Evolutionary conservation across 2,888 invertebrate genomes (phyloP).

Genomic region (Meandrusa payeni): DNA sequence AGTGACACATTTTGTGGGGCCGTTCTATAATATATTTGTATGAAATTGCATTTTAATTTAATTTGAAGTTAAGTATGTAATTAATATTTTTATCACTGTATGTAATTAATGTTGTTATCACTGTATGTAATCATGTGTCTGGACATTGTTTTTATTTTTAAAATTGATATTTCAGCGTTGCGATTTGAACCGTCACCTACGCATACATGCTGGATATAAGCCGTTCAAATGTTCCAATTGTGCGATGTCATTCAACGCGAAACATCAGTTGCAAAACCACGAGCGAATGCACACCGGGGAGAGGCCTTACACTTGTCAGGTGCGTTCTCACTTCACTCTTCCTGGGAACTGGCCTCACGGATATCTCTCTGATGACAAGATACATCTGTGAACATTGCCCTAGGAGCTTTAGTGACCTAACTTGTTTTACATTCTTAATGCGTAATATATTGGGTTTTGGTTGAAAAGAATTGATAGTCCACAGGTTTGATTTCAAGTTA

Average conservation of each 20-base stretch:
- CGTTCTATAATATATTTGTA: too few species aligned
- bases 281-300: constrained; percentile 78
- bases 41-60: too few species aligned
- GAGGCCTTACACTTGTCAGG: constrained; percentile 73
- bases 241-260: constrained; percentile 77
- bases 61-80: too few species aligned
- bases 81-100: too few species aligned
- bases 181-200: constrained; percentile 74
- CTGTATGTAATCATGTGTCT: too few species aligned
- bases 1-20: too few species aligned
- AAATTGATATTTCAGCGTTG: constrained; percentile 77
- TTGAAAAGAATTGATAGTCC: too few species aligned
- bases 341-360: constrained; percentile 51
- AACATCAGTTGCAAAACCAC: constrained; percentile 77
- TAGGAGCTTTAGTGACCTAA: constrained; percentile 56
- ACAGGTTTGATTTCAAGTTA: too few species aligned
- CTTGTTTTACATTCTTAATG: too few species aligned
- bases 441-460: too few species aligned
- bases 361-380: constrained; percentile 54
- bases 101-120: too few species aligned
- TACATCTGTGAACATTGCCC: constrained; percentile 52
- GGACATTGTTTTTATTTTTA: too few species aligned
- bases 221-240: constrained; percentile 72
- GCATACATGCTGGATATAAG: constrained; percentile 77
- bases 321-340: constrained; percentile 41